Evolutionary conservation across 2,888 invertebrate genomes (phyloP).

Genomic region (Morpho achilles): DNA sequence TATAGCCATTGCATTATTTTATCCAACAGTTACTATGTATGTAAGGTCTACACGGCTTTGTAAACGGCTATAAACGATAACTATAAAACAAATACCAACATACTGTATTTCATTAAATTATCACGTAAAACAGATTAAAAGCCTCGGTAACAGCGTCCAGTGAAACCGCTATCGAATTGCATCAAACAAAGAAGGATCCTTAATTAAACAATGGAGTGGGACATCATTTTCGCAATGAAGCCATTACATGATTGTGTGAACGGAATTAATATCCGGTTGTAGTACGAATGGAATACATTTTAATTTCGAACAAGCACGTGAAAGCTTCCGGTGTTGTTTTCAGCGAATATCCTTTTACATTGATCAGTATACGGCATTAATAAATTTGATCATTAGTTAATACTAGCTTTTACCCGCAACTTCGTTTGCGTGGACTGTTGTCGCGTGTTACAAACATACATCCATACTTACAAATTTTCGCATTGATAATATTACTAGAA

Average conservation of each 20-base stretch:
- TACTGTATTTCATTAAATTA: conserved; percentile 2
- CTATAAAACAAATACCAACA: background rate
- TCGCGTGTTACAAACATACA: no score
- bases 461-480: no score
- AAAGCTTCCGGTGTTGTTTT: conserved; percentile 15
- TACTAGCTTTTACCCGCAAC: no score
- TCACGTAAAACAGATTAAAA: conserved; percentile 10
- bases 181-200: conserved; percentile 24
- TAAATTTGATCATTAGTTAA: conserved; percentile 3
- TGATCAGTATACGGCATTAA: conserved; percentile 4
- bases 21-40: no score
- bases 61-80: no score
- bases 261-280: conserved; percentile 51
- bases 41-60: no score
- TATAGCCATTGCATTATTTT: no score
- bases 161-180: conserved; percentile 13
- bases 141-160: conserved; percentile 1
- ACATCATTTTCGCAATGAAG: conserved; percentile 26
- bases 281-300: conserved; percentile 35
- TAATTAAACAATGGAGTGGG: conserved; percentile 37
- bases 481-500: no score
- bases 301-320: conserved; percentile 35
- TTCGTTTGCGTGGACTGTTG: no score
- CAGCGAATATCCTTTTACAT: background rate
- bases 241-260: conserved; percentile 46